Base-by-base conservation (phyloP, 2,797 vertebrate genomes). In the Menidia menidia region DNA sequence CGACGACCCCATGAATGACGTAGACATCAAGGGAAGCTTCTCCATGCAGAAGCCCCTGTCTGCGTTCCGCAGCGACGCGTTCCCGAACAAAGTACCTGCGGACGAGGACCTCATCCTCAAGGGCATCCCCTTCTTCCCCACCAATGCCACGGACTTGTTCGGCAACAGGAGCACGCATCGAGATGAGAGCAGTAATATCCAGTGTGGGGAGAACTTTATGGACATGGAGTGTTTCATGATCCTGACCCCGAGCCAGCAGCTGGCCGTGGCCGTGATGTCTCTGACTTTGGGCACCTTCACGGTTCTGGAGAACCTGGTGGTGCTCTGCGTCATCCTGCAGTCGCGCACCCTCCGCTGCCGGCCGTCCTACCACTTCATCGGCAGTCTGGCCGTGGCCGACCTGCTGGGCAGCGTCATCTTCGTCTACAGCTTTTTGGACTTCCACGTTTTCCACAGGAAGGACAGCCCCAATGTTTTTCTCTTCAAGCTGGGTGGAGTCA, bases 201-300 rank as follows among this genome's bases (percentile, higher is more conserved):
- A 98, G 67, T 99, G 98, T 16, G 97, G 98, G 43, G 97, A 98
- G 92, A 99, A 99, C 94, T 99, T 99, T 76, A 98, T 99, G 98
- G 98, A 99, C 95, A 99, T 99, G 98, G 98, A 99, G 84, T 99
- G 98, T 78, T 99, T 99, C 89, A 99, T 99, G 98, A 98, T 99
- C 81, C 93, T 99, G 89, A 99, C 97, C 32, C 98, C 97, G 58
- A 97, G 96, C 85, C 97, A 99, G 93, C 98, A 99, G 93, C 88
- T 99, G 86, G 98, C 97, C 30, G 96, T 99, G 0, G 97, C 98
- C 0, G 95, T 98, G 64, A 89, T 99, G 86, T 97, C 98, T 0
- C 96, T 99, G 81, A 99, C 97, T 0, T 87, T 99, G 89, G 98
- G 98, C 55, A 98, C 98, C 57, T 99, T 99, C 92, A 99, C 98